phyloP scores from a whole-genome alignment of 2,797 vertebrate species.

The Muscicapa striata region DNA sequence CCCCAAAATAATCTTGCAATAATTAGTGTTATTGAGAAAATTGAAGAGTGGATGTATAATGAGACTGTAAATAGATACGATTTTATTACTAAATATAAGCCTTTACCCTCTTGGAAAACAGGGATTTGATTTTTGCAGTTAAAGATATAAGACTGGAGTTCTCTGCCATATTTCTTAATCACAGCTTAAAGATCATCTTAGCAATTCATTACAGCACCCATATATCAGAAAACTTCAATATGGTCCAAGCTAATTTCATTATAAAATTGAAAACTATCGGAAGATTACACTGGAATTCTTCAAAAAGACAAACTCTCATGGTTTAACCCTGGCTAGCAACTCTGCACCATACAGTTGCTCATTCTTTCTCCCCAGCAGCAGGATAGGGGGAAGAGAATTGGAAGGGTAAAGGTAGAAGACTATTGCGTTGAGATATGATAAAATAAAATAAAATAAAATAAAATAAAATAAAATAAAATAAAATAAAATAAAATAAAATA shows the following conservation, averaged over 20 bases:
- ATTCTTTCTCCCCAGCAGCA: not conserved
- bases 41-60: not conserved
- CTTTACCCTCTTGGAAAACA: not conserved
- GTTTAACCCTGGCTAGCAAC: not conserved
- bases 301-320: not conserved
- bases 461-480: not conserved
- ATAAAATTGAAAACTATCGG: not conserved
- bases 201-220: not conserved
- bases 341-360: not conserved
- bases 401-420: not conserved
- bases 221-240: not conserved
- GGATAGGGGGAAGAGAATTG: not conserved
- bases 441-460: too few relatives aligned
- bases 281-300: not conserved
- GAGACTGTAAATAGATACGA: not conserved
- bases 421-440: not conserved
- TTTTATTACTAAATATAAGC: not conserved
- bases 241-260: not conserved
- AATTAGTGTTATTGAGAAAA: not conserved
- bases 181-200: not conserved
- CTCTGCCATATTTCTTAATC: not conserved
- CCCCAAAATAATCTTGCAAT: not conserved
- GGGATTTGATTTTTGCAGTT: not conserved
- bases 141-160: not conserved
- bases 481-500: too few relatives aligned